Evolutionary conservation across 2,888 invertebrate genomes (phyloP), one percentile per base, ranked within the genome.

Genomic region (Zhengitettix transpicula): DNA sequence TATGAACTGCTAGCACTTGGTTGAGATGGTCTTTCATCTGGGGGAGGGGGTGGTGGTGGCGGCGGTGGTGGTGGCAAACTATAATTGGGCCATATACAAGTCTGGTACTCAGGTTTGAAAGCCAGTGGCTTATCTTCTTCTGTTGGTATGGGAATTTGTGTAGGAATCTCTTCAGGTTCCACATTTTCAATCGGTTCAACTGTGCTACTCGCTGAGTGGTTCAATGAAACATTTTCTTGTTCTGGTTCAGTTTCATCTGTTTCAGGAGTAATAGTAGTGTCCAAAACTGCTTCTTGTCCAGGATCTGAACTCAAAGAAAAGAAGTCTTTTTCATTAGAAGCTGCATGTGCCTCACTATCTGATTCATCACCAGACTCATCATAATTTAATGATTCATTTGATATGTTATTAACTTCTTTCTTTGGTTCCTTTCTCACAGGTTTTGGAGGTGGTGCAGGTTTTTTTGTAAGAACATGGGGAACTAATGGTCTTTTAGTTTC

Each of bases 301-400:
- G 52, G 42, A 12, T 55, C 58, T 10, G 53, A 42, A 11, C 60
- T 59, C 44, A 65, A 59, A 40, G 64, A 63, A 52, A 65, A 65
- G 62, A 64, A 65, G 54, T 65, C 64, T 10, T 63, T 61, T 11
- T 62, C 65, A 5, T 65, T 17, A 65, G 47, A n/a, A 47, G 47
- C 2, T 14, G 5, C 47, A 47, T 47, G 12, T 47, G 12, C 9
- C n/a, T 47, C 66, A 42, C 61, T 64, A 42, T 66, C 67, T 17
- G 67, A 67, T 16, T 67, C 67, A 17, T 67, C 66, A 28, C 64
- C 65, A 17, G 66, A 66, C 9, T 64, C 64, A 16, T 57, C 53
- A 58, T 62, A 67, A 47, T 60, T 62, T 61, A 60, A 65, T 9
- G 14, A 65, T n/a, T 15, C 40, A 28, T 47, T 3, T 17, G 60